phyloP scores from a whole-genome alignment of 92 coral and sea anemone species.

The Actinernus sp. region DNA sequence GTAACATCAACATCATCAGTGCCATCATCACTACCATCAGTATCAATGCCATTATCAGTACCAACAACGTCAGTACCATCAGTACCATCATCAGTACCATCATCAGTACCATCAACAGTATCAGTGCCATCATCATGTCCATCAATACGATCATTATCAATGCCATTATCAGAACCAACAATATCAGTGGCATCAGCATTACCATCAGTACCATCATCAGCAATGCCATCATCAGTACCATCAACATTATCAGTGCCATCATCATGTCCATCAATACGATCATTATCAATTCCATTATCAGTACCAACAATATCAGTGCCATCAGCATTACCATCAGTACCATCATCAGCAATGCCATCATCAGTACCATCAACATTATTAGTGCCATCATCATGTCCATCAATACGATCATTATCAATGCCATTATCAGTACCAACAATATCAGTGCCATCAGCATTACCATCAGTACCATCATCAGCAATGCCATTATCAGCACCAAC shows the following conservation, averaged over 20 bases:
- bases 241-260: not conserved
- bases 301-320: not conserved
- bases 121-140: too few species aligned
- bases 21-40: not conserved
- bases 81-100: too few species aligned
- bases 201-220: not conserved
- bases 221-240: not conserved
- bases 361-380: too few species aligned
- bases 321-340: not conserved
- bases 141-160: too few species aligned
- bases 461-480: too few species aligned
- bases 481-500: too few species aligned
- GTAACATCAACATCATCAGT: slow-evolving; percentile 1
- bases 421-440: not conserved
- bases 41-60: not conserved
- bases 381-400: too few species aligned
- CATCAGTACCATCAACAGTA: too few species aligned
- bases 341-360: too few species aligned
- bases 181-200: not conserved
- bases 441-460: too few species aligned
- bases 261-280: not conserved
- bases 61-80: too few species aligned
- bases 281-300: not conserved
- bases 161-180: not conserved
- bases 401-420: too few species aligned